Base-by-base conservation (phyloP, 2,113 vertebrate genomes). In the Opisthocomus hoazin region DNA sequence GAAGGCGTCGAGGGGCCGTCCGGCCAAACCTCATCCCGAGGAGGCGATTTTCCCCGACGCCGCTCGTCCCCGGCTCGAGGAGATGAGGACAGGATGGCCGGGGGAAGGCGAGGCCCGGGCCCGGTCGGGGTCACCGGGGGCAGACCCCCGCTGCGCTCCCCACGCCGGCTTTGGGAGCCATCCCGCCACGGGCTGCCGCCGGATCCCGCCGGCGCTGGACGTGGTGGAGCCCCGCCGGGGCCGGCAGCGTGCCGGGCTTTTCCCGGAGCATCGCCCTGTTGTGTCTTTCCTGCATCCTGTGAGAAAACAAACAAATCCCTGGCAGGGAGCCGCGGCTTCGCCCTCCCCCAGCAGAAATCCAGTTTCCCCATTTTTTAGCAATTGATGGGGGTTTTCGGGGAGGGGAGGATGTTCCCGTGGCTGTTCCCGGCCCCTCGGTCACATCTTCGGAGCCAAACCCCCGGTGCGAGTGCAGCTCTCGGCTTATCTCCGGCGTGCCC, bases 211-310 rank as follows among this genome's bases (percentile, higher is more conserved):
- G 1, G 4, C 11, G 11, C 41, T 32, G 65, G 54, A 29, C 0
- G 2, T 3, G 1, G 20, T 34, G 37, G 16, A 64, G 51, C 66
- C 50, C 45, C 54, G 48, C 73, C 6, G 3, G 48, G 8, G n/a
- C n/a, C 3, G 3, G 37, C 73, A 34, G 22, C 24, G 15, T 45
- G 81, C 50, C 0, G 34, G 64, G 23, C 37, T 92, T 30, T 94
- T 70, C 77, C 82, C 30, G 15, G 69, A 90, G 79, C 94, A 89
- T 95, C 30, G 45, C 68, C 73, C 84, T 94, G 91, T 95, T 97
- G 78, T 73, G 96, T 97, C 96, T 97, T 95, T 80, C 82, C 84
- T 53, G 83, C 92, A 94, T 97, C 97, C 97, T 97, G 95, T 96
- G 86, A 73, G 95, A 86, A 93, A 90, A 85, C 80, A 96, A 96